A percentile compares a stretch with the other conserved stretches of the same genome.
Conservation (phyloP, 35 echinoderm and acorn worm genomes). For the Apostichopus californicus region DNA sequence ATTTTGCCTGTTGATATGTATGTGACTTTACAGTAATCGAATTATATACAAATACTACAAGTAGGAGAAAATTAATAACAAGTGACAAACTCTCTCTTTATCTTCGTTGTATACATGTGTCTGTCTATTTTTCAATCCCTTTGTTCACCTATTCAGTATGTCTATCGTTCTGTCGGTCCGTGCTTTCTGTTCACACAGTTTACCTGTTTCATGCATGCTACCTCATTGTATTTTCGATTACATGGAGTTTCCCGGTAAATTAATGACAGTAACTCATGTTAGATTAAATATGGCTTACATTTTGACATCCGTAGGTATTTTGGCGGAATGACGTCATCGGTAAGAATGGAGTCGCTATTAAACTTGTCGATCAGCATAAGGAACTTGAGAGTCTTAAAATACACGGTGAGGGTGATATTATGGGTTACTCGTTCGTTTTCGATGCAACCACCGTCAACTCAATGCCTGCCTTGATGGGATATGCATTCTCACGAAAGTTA, state of each 20-base stretch:
- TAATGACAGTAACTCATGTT: too few species aligned
- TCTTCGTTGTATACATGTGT: too few species aligned
- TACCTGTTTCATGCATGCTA: too few species aligned
- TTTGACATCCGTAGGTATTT: constrained; percentile 10
- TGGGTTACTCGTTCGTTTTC: constrained; percentile 49
- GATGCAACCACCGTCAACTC: constrained; percentile 53
- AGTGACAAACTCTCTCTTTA: too few species aligned
- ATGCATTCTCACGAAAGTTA: constrained; percentile 34
- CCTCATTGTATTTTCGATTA: too few species aligned
- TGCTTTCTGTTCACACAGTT: too few species aligned
- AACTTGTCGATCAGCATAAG: constrained; percentile 38
- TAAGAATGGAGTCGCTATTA: constrained; percentile 46
- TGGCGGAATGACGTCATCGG: constrained; percentile 29
- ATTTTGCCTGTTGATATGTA: too few species aligned
- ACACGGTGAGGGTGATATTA: constrained; percentile 38
- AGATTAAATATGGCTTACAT: too few species aligned
- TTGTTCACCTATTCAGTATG: not conserved
- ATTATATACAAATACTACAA: too few species aligned
- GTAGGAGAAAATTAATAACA: too few species aligned
- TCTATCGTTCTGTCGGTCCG: not conserved
- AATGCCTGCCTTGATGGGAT: constrained; percentile 49
- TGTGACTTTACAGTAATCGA: too few species aligned
- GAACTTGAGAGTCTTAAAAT: constrained; percentile 21
- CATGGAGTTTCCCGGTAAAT: too few species aligned
- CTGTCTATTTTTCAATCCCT: not conserved